A percentile compares a stretch with the other conserved stretches of the same genome.
Conservation (phyloP, 2,888 invertebrate species). For the Tenthredo distinguenda region DNA sequence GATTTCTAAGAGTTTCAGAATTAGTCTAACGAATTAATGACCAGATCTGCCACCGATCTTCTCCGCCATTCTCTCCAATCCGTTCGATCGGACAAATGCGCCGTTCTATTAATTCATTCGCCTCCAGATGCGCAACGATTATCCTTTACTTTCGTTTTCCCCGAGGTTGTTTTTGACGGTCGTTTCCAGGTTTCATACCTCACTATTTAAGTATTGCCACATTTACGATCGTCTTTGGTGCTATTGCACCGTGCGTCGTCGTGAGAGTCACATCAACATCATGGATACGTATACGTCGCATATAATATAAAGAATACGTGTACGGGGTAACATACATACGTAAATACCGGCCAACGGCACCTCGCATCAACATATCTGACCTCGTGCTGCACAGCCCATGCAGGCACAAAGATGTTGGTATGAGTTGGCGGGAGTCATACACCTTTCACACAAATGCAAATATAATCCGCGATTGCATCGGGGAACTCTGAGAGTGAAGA, state of each 20-base stretch:
- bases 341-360: background rate
- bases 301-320: background rate
- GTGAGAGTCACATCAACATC: background rate
- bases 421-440: conserved; percentile 19
- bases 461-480: conserved; percentile 49
- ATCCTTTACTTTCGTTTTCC: background rate
- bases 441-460: conserved; percentile 45
- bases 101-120: no score
- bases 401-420: background rate
- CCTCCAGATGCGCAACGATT: background rate
- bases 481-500: background rate
- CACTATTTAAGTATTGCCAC: background rate
- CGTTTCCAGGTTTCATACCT: background rate
- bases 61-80: background rate
- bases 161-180: conserved; percentile 23
- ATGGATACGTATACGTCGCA: conserved; percentile 49
- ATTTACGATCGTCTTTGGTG: background rate
- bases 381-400: conserved; percentile 1
- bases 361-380: conserved; percentile 42
- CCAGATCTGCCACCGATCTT: no score
- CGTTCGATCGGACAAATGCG: background rate
- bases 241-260: background rate
- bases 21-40: no score
- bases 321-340: background rate
- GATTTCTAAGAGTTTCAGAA: no score